Conservation (phyloP, 2,113 vertebrate genomes). For the Amphiprion percula region DNA sequence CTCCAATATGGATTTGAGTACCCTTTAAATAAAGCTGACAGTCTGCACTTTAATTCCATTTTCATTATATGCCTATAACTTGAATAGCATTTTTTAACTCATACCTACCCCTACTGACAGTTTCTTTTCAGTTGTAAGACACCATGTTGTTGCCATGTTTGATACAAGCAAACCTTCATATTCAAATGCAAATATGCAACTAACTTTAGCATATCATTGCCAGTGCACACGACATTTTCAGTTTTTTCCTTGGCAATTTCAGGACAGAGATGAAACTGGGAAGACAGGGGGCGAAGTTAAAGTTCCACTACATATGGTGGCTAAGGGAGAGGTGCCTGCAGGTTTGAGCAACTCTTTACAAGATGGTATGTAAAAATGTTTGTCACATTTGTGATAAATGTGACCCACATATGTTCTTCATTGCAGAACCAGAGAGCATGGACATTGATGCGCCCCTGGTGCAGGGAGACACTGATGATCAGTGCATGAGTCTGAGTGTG, state of each 20-base stretch:
- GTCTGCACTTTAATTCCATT: too few relatives aligned
- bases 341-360: slow-evolving; percentile 59
- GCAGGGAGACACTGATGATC: not conserved
- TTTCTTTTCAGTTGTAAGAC: too few relatives aligned
- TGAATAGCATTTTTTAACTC: too few relatives aligned
- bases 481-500: slow-evolving; percentile 64
- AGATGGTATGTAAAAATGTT: accelerated
- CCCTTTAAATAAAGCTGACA: too few relatives aligned
- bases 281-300: slow-evolving; percentile 72
- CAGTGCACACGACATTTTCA: not conserved
- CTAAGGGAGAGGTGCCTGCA: slow-evolving; percentile 81
- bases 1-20: too few relatives aligned
- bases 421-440: slow-evolving; percentile 43
- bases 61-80: too few relatives aligned
- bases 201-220: not conserved
- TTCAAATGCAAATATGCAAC: too few relatives aligned
- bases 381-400: not conserved
- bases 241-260: slow-evolving; percentile 22
- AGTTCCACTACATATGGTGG: slow-evolving; percentile 79
- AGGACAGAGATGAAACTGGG: slow-evolving; percentile 84
- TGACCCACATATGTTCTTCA: not conserved
- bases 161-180: too few relatives aligned
- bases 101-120: too few relatives aligned
- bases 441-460: not conserved
- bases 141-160: too few relatives aligned